Percentiles rank a stretch among this genome's conserved stretches.
Conservation (phyloP, 2,797 vertebrate species). For the Malurus splendens region DNA sequence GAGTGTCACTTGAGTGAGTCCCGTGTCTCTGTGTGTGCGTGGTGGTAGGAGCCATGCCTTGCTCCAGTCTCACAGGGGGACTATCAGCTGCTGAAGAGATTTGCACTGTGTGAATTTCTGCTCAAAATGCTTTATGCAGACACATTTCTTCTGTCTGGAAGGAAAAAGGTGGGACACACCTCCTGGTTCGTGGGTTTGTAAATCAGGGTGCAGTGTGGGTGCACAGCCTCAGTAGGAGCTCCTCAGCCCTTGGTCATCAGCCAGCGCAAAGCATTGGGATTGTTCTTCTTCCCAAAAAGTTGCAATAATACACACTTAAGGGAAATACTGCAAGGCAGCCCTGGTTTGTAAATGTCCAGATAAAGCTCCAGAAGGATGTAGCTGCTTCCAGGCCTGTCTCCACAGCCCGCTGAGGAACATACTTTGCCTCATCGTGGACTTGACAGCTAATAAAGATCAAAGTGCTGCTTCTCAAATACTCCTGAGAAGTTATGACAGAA, state of each 20-base stretch:
- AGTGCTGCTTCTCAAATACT: constrained; percentile 3
- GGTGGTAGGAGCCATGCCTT: not conserved
- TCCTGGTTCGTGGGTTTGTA: not conserved
- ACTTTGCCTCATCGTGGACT: not conserved
- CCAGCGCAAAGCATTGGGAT: not conserved
- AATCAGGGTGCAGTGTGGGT: not conserved
- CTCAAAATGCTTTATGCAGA: not conserved
- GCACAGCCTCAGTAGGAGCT: fast-evolving
- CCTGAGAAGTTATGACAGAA: not conserved
- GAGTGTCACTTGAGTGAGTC: not conserved
- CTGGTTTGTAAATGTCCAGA: not conserved
- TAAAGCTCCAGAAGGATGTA: not conserved
- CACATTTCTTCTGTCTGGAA: not conserved
- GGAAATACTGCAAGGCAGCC: not conserved
- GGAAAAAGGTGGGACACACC: not conserved
- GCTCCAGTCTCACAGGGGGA: not conserved
- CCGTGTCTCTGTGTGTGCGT: fast-evolving
- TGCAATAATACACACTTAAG: not conserved
- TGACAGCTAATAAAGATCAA: constrained; percentile 40
- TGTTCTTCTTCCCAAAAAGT: not conserved
- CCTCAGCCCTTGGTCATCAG: not conserved
- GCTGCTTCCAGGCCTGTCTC: not conserved
- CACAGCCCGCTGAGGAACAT: not conserved
- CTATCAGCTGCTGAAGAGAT: not conserved
- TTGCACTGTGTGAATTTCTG: not conserved